phyloP scores from a whole-genome alignment of 2,888 invertebrate species.

The Lithophane semibrunnea region DNA sequence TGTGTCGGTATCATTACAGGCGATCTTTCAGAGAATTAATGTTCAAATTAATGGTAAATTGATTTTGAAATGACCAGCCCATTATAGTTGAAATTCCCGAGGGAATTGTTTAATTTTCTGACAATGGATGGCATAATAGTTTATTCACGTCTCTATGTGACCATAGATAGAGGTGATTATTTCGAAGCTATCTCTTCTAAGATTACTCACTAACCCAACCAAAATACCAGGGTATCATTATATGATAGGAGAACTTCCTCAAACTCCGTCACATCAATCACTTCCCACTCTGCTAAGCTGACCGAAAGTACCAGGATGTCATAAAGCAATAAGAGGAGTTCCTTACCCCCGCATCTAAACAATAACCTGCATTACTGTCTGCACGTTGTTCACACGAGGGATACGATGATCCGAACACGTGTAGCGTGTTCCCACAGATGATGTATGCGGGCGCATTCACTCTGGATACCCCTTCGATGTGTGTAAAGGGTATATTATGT shows the following conservation, averaged over 20 bases:
- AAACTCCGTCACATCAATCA: background rate
- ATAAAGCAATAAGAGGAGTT: slow-evolving; percentile 56
- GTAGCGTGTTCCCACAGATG: slow-evolving; percentile 78
- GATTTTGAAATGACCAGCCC: slow-evolving; percentile 10
- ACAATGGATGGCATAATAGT: background rate
- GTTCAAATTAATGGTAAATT: slow-evolving; percentile 28
- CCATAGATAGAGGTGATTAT: background rate
- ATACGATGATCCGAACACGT: slow-evolving; percentile 78
- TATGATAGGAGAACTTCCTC: background rate
- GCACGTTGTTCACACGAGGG: slow-evolving; percentile 81
- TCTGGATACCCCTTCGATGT: slow-evolving; percentile 50
- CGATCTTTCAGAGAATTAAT: slow-evolving; percentile 1
- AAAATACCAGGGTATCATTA: background rate
- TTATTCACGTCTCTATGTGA: background rate
- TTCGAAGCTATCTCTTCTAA: background rate
- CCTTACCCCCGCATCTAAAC: slow-evolving; percentile 66
- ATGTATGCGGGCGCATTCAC: slow-evolving; percentile 85
- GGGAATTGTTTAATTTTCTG: background rate
- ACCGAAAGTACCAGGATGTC: slow-evolving; percentile 50
- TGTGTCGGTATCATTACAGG: background rate
- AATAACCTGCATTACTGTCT: slow-evolving; percentile 70
- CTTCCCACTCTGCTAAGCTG: background rate
- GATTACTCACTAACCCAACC: background rate
- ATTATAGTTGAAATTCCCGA: background rate
- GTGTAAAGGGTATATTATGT: slow-evolving; percentile 60